Base-by-base conservation (phyloP, 1,140 invertebrate species). In the Potamilus streckersoni region DNA sequence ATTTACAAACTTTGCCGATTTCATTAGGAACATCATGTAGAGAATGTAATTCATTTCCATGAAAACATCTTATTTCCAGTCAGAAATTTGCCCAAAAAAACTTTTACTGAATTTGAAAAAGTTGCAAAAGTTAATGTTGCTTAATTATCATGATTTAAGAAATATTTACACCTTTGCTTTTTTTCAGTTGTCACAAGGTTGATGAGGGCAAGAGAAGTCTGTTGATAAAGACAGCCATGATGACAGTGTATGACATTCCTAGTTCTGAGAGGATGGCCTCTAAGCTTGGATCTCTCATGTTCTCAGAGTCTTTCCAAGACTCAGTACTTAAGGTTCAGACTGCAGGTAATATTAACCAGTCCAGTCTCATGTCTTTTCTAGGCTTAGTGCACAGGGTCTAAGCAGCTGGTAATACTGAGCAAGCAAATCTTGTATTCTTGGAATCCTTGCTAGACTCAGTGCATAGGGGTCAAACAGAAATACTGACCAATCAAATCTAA, bases 281-380 rank as follows among this genome's bases (percentile, higher is more conserved):
- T 66, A 66, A 75, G 6, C 71, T 82, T 16, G 85, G 85, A 13
- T 86, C 83, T 16, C 75, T 88, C 14, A 74, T 81, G 16, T 88
- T 83, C 71, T 81, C 85, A 17, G 85, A 88, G 65, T 79, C 84
- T 11, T 88, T 88, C 76, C 78, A 85, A 57, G 85, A 86, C 59
- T 88, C 86, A 57, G 79, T 75, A 27, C 80, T 88, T 17, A 67
- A 66, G 49, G 78, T 86, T 11, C 63, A 76, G 15, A 75, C 67
- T 19, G 72, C 76, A 74, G 82, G 83, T 84, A 80, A 11, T 58
- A 57, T 59, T 65, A 31, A 27, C 31, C 15, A 56, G 65, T 69
- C 14, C 23, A 73, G 71, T 57, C 17, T 55, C 8, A 13, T 73
- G 19, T 19, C n/a, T 73, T n/a, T 20, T 8, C 23, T 67, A 49